Percentiles rank a stretch among this genome's conserved stretches.
Conservation (phyloP, 2,888 invertebrate species). For the Cremastinae sp. region DNA sequence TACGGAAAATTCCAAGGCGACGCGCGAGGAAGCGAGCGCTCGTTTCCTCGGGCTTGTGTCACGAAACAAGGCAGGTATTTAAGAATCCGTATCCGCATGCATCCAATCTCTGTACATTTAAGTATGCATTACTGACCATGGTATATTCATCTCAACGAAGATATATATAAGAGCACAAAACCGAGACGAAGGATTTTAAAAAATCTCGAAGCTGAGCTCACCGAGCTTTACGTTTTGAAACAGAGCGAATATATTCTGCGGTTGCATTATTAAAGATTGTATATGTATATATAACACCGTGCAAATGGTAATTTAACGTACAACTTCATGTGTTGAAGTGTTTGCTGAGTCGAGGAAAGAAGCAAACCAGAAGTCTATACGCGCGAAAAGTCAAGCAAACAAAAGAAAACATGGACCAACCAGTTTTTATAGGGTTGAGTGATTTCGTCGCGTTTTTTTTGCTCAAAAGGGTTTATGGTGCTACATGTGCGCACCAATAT, state of each 20-base stretch:
- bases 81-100: constrained; percentile 9
- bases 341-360: background rate
- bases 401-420: background rate
- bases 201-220: no score
- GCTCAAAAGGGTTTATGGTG: background rate
- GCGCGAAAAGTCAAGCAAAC: no score
- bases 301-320: constrained; percentile 19
- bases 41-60: constrained; percentile 13
- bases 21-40: background rate
- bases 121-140: constrained; percentile 27
- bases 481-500: background rate
- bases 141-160: constrained; percentile 16
- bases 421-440: background rate
- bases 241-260: constrained; percentile 38
- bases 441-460: constrained; percentile 2
- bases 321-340: constrained; percentile 4
- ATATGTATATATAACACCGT: no score
- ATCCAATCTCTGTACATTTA: background rate
- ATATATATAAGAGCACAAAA: constrained; percentile 3
- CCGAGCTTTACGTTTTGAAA: constrained; percentile 32
- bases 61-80: constrained; percentile 15
- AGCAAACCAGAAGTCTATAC: no score
- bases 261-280: constrained; percentile 20
- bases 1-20: constrained; percentile 33
- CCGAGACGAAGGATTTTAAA: constrained; percentile 42